phyloP scores from a whole-genome alignment of 2,888 invertebrate species.

The Platycheirus rosarum region DNA sequence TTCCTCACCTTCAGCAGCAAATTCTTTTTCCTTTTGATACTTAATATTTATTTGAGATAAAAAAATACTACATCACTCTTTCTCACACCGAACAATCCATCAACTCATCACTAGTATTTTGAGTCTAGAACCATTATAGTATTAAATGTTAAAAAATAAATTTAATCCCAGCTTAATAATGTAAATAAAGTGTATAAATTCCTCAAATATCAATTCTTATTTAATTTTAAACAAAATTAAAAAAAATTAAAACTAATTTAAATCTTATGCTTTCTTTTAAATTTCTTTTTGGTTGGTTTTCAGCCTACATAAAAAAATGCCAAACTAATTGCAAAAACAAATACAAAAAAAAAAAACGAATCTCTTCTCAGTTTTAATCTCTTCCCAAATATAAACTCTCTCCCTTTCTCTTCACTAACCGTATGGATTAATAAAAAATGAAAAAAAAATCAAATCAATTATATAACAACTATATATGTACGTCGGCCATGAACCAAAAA shows the following conservation, averaged over 20 bases:
- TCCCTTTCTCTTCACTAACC: constrained; percentile 60
- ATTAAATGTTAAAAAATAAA: constrained; percentile 34
- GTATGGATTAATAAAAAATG: constrained; percentile 54
- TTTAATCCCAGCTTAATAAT: constrained; percentile 37
- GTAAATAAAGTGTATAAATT: constrained; percentile 43
- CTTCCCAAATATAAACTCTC: constrained; percentile 41
- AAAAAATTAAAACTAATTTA: constrained; percentile 57
- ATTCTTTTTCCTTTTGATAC: no score
- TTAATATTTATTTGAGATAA: no score
- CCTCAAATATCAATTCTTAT: constrained; percentile 33
- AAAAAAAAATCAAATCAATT: constrained; percentile 22
- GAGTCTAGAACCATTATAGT: constrained; percentile 61
- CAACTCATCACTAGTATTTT: constrained; percentile 1
- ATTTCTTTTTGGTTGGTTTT: constrained; percentile 73
- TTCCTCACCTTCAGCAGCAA: no score
- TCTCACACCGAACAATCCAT: background rate
- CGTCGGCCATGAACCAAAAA: constrained; percentile 21
- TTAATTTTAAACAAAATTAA: constrained; percentile 44
- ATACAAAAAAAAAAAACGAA: constrained; percentile 66
- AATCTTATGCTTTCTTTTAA: constrained; percentile 72
- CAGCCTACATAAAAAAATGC: constrained; percentile 66
- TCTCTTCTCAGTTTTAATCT: constrained; percentile 65
- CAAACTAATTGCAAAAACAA: constrained; percentile 68
- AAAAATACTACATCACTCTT: no score
- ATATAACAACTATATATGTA: background rate